Conservation (phyloP, 2,113 vertebrate genomes). For the Cynocephalus volans region DNA sequence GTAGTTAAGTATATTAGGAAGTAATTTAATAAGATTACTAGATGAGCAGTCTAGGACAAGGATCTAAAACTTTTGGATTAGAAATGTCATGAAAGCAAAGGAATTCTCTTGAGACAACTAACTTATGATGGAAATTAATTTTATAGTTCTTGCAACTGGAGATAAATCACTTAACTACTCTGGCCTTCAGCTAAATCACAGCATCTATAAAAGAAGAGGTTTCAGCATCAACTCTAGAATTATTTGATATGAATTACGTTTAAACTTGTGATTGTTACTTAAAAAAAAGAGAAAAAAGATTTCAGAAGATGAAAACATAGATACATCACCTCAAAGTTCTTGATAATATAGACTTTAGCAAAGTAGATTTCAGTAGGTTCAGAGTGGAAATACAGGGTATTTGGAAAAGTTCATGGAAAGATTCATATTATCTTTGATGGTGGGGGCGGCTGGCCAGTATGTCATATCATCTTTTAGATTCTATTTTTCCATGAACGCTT, state of each 20-base stretch:
- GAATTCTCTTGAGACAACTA: constrained; percentile 71
- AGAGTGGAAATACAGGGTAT: neutral
- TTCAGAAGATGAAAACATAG: neutral
- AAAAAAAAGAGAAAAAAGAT: neutral
- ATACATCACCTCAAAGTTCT: neutral
- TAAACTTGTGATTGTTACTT: neutral
- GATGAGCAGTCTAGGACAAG: constrained; percentile 40
- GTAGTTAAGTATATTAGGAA: constrained; percentile 73
- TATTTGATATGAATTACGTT: neutral
- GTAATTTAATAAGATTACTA: constrained; percentile 77
- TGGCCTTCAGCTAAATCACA: constrained; percentile 41
- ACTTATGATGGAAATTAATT: constrained; percentile 58
- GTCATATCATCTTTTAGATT: no score
- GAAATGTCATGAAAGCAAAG: constrained; percentile 61
- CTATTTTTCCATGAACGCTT: no score
- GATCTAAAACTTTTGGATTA: constrained; percentile 66
- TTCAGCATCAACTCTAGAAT: neutral
- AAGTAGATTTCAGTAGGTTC: neutral
- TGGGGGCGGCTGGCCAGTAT: no score
- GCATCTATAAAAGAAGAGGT: constrained; percentile 28
- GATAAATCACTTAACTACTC: constrained; percentile 58
- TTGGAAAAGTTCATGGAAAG: no score
- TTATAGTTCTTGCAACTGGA: constrained; percentile 57
- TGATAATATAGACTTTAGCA: neutral
- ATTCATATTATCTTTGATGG: no score